These are phyloP conservation scores for Mycogona germanica DNA, from an alignment of 2,888 invertebrate genomes.

Conservation along the genomic window DNA sequence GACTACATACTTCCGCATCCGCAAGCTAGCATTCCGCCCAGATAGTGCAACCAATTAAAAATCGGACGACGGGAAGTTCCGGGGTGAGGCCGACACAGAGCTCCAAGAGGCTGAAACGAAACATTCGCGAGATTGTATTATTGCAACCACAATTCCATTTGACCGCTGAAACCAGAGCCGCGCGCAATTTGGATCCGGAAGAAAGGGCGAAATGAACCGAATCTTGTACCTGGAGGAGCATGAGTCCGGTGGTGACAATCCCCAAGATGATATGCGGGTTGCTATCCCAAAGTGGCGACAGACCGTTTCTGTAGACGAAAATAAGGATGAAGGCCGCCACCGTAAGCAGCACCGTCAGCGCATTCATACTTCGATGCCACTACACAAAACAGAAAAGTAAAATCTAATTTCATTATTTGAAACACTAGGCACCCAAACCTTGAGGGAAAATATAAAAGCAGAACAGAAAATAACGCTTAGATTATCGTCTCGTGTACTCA, in stretches of 20 bases:
- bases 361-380: slow-evolving; percentile 81
- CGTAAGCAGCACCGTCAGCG: slow-evolving; percentile 64
- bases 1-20: slow-evolving; percentile 62
- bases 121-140: too few relatives aligned
- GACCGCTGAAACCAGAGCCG: background rate
- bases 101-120: slow-evolving; percentile 66
- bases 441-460: too few relatives aligned
- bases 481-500: too few relatives aligned
- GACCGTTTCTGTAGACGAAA: slow-evolving; percentile 48
- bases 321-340: slow-evolving; percentile 66
- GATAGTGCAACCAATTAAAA: slow-evolving; percentile 90
- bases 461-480: too few relatives aligned
- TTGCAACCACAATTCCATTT: background rate
- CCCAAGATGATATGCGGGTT: slow-evolving; percentile 79
- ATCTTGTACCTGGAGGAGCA: slow-evolving; percentile 21
- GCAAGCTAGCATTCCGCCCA: slow-evolving; percentile 74
- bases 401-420: too few relatives aligned
- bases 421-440: too few relatives aligned
- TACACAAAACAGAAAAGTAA: slow-evolving; percentile 33
- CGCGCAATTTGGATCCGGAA: background rate
- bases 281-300: slow-evolving; percentile 33
- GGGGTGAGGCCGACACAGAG: slow-evolving; percentile 73
- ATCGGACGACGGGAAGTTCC: slow-evolving; percentile 61
- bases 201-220: background rate
- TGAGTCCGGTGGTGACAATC: slow-evolving; percentile 50